Percentiles rank a stretch among this genome's conserved stretches.
Conservation (phyloP, 2,113 vertebrate species). For the Heptranchias perlo region DNA sequence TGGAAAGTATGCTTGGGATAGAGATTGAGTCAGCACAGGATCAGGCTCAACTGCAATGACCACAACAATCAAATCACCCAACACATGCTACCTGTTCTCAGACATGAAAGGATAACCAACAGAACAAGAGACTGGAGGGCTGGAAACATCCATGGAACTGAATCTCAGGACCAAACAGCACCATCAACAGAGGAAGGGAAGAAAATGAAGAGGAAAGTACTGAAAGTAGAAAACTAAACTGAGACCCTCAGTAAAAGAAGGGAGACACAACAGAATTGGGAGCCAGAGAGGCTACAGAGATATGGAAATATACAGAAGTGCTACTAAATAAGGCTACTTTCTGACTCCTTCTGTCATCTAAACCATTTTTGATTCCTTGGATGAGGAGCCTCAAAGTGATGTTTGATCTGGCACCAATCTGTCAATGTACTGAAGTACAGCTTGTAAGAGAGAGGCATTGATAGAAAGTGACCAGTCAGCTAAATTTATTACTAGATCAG, state of each 20-base stretch:
- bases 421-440: background rate
- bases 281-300: too few relatives aligned
- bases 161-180: background rate
- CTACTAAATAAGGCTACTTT: background rate
- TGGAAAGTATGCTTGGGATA: background rate
- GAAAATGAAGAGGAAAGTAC: background rate
- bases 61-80: too few relatives aligned
- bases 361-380: background rate
- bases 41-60: background rate
- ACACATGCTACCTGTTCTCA: background rate
- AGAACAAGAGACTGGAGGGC: background rate
- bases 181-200: background rate
- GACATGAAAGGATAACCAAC: background rate
- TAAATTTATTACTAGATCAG: background rate
- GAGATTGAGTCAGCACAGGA: background rate
- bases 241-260: background rate
- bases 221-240: background rate
- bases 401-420: background rate
- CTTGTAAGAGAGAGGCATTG: background rate
- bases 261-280: background rate
- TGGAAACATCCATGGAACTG: background rate
- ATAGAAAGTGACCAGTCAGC: constrained; percentile 16
- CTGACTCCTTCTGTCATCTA: background rate
- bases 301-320: background rate
- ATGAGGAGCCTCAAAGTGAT: background rate